Evolutionary conservation across 2,113 vertebrate species (phyloP).

Genomic region (Ovibos moschatus): DNA sequence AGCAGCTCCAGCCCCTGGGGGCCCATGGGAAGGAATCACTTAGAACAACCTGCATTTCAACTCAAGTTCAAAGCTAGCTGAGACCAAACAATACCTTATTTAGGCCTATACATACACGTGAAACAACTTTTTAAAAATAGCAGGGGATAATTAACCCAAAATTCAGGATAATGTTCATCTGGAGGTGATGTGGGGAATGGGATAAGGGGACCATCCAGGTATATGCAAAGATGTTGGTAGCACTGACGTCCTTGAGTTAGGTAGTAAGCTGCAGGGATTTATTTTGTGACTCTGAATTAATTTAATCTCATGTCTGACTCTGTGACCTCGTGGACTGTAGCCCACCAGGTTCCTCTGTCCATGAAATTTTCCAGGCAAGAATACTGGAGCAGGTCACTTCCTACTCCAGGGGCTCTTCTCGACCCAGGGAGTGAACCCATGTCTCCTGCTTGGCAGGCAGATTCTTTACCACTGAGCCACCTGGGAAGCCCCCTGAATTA

Average conservation of each 20-base stretch:
- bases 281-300: background rate
- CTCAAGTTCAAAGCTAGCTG: background rate
- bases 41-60: background rate
- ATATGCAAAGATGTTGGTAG: background rate
- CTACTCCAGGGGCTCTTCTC: background rate
- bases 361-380: background rate
- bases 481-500: background rate
- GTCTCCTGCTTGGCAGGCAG: background rate
- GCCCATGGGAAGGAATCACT: accelerated
- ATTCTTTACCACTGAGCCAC: background rate
- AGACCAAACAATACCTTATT: background rate
- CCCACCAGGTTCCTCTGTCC: background rate
- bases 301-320: background rate
- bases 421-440: background rate
- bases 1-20: background rate
- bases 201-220: background rate
- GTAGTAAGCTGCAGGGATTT: background rate
- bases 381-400: background rate
- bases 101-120: background rate
- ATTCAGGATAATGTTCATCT: background rate
- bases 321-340: background rate
- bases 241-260: background rate
- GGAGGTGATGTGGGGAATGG: background rate
- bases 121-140: background rate
- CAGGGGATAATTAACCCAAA: background rate